These are phyloP conservation scores for Oreochromis aureus DNA, from an alignment of 2,113 vertebrate species.

Conservation along the genomic window DNA sequence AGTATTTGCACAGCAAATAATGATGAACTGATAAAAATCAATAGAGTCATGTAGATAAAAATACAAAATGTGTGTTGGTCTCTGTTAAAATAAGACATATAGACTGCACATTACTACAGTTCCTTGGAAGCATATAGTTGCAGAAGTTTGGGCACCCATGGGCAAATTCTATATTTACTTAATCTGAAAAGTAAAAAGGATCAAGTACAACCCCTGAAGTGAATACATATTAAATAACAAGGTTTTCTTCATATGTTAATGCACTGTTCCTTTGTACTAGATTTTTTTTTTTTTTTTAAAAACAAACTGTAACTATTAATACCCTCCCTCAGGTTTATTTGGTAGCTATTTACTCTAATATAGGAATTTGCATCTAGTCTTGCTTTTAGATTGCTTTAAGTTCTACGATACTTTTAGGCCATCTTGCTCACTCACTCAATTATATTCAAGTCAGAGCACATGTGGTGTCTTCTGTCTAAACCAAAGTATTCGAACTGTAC, in stretches of 20 bases:
- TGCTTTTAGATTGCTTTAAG: background rate
- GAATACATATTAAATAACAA: background rate
- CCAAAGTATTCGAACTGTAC: background rate
- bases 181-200: background rate
- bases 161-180: background rate
- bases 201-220: background rate
- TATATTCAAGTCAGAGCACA: background rate
- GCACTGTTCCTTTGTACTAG: background rate
- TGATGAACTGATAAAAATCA: background rate
- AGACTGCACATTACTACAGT: background rate
- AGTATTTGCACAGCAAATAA: background rate
- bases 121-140: background rate
- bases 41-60: background rate
- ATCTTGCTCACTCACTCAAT: background rate
- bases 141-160: background rate
- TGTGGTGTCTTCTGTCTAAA: background rate
- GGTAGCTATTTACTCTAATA: background rate
- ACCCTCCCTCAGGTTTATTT: background rate
- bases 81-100: background rate
- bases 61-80: background rate
- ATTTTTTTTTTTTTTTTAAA: background rate
- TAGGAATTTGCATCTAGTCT: background rate
- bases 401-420: background rate
- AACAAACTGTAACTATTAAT: background rate
- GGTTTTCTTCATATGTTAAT: background rate